Evolutionary conservation across 2,888 invertebrate genomes (phyloP), one percentile per base, ranked within the genome.

Genomic region (Neocrepidodera transversa): DNA sequence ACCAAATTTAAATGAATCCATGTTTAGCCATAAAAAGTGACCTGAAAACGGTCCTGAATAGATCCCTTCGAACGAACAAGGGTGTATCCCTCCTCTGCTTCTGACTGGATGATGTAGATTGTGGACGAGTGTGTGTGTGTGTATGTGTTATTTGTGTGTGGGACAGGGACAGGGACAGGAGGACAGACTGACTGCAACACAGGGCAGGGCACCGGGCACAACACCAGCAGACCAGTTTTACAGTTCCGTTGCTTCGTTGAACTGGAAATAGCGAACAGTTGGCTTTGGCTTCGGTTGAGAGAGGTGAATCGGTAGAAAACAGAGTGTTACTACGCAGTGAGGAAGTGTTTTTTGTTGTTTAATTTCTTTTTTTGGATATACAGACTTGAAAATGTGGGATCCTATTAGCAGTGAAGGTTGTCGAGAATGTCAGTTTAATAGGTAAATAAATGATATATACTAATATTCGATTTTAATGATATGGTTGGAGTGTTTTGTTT

Each of bases 371-470:
- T 47, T 52, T 62, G 45, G 38, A 30, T 54, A 58, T 59, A 43
- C 40, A 43, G 38, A 53, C 35, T 61, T 52, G 63, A 40, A 62
- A 57, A 73, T 80, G 71, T 80, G 78, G 79, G 78, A 79, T 71
- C 65, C 76, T 56, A 69, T 76, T 49, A 71, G 67, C 36, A 77
- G 78, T 56, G 73, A 78, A 52, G 50, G 63, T 38, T 80, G 79
- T 70, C 79, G 80, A 62, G 75, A 78, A 66, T 81, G 78, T 67
- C 77, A 80, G 63, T 81, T 78, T 72, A 77, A 80, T 68, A 81
- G 80, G 80, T 81, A 79, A 71, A 63, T 67, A 63, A n/a, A n/a
- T n/a, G n/a, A n/a, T n/a, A n/a, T n/a, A n/a, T n/a, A n/a, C n/a
- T n/a, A n/a, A n/a, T n/a, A n/a, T n/a, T n/a, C n/a, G n/a, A n/a